phyloP scores from a whole-genome alignment of 2,797 vertebrate genomes.

The Erithacus rubecula region DNA sequence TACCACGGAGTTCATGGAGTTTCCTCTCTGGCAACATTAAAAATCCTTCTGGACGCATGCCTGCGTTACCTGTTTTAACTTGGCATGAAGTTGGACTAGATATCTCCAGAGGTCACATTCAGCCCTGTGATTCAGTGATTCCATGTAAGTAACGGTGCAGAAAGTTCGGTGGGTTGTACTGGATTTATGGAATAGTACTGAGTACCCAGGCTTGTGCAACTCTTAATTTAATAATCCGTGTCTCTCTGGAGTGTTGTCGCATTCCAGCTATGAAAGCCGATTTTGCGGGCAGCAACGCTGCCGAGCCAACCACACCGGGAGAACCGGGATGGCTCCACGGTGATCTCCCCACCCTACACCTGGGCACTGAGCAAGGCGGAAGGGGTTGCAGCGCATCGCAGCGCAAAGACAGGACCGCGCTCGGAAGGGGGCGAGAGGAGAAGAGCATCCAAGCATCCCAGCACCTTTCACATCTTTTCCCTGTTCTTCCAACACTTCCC shows the following conservation, averaged over 20 bases:
- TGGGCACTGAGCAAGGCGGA: neutral
- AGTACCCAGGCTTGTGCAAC: neutral
- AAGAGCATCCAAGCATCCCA: neutral
- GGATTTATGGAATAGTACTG: neutral
- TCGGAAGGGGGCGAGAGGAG: no score
- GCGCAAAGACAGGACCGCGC: rapidly evolving
- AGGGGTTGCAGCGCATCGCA: neutral
- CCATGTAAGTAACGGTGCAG: rapidly evolving
- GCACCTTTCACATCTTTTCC: neutral
- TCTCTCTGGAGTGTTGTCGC: neutral
- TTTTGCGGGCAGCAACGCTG: neutral
- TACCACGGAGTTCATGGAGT: neutral
- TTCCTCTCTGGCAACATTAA: neutral
- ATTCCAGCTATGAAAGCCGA: neutral
- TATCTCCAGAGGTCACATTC: neutral
- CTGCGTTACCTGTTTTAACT: neutral
- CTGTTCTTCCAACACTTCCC: no score
- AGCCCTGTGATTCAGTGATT: neutral
- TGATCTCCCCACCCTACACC: neutral
- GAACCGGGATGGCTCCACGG: rapidly evolving
- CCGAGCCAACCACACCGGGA: neutral
- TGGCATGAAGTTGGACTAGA: neutral
- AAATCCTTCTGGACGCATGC: rapidly evolving
- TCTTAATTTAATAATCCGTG: neutral
- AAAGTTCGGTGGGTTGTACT: no score